These are phyloP conservation scores for Ceryle rudis DNA, from an alignment of 2,797 vertebrate genomes.

Conservation along the genomic window DNA sequence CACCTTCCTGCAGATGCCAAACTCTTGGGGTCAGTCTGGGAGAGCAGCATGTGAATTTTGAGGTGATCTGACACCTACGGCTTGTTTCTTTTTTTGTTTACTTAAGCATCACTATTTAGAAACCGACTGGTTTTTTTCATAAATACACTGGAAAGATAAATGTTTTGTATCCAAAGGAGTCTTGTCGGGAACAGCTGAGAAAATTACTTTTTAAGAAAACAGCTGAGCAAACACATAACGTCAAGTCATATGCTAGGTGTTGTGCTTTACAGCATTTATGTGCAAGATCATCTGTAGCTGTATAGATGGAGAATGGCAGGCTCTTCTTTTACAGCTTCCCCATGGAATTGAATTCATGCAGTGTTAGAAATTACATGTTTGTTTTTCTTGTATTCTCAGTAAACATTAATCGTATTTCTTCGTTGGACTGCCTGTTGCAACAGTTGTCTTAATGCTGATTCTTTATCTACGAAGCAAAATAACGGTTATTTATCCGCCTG, in stretches of 20 bases:
- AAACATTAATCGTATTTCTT: not conserved
- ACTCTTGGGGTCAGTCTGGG: not conserved
- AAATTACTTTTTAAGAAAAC: constrained; percentile 32
- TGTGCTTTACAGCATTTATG: not conserved
- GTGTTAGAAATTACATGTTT: not conserved
- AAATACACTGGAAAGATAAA: not conserved
- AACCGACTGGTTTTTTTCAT: not conserved
- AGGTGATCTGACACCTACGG: not conserved
- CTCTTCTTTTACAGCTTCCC: not conserved
- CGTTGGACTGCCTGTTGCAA: not conserved
- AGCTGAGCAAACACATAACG: constrained; percentile 31
- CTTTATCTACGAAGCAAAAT: not conserved
- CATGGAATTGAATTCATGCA: not conserved
- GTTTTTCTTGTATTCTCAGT: not conserved
- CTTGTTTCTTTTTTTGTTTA: not conserved
- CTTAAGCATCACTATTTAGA: not conserved
- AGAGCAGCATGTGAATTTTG: not conserved
- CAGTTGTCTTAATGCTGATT: not conserved
- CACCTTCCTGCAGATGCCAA: not conserved
- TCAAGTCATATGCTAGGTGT: not conserved
- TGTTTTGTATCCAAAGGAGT: not conserved
- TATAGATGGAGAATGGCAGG: not conserved
- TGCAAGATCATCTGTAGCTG: not conserved
- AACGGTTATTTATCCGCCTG: not conserved
- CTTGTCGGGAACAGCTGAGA: constrained; percentile 9